Percentiles rank a stretch among this genome's conserved stretches.
Evolutionary conservation across 30 jellyfish, hydroid and myxozoan species (phyloP).

Genomic region (Turritopsis dohrnii): DNA sequence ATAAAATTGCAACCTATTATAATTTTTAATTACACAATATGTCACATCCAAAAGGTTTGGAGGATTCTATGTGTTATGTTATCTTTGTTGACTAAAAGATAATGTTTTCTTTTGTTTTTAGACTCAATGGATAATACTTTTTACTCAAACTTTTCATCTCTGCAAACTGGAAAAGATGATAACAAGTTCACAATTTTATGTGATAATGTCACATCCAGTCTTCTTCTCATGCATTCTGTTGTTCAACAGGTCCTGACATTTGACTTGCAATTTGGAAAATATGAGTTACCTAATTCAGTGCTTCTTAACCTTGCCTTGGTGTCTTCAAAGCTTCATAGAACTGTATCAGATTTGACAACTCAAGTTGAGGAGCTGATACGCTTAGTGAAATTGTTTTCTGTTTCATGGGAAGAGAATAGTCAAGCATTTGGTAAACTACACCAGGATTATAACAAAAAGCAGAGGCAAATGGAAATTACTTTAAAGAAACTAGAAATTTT

Average conservation of each 20-base stretch:
- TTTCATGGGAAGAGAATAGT: conserved; percentile 72
- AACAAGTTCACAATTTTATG: neutral
- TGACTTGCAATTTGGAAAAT: neutral
- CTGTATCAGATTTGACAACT: conserved; percentile 46
- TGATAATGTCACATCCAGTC: conserved; percentile 9
- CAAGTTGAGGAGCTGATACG: conserved; percentile 61
- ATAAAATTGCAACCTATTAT: too few species aligned
- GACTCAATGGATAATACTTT: neutral
- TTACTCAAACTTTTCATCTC: neutral
- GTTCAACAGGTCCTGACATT: neutral
- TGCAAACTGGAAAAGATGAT: neutral
- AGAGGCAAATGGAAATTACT: conserved; percentile 58
- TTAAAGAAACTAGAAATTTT: conserved; percentile 62
- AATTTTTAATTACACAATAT: too few species aligned
- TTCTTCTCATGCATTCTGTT: neutral
- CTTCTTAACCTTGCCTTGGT: neutral
- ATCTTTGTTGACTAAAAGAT: neutral
- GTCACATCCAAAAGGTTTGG: too few species aligned
- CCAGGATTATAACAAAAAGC: conserved; percentile 64
- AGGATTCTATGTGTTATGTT: too few species aligned
- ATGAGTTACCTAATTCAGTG: conserved; percentile 5
- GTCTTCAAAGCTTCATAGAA: conserved; percentile 39
- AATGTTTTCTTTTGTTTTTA: too few species aligned
- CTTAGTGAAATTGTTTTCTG: conserved; percentile 59
- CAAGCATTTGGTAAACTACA: conserved; percentile 63